Evolutionary conservation across 2,888 invertebrate genomes (phyloP).

Genomic region (Heliconius aoede): DNA sequence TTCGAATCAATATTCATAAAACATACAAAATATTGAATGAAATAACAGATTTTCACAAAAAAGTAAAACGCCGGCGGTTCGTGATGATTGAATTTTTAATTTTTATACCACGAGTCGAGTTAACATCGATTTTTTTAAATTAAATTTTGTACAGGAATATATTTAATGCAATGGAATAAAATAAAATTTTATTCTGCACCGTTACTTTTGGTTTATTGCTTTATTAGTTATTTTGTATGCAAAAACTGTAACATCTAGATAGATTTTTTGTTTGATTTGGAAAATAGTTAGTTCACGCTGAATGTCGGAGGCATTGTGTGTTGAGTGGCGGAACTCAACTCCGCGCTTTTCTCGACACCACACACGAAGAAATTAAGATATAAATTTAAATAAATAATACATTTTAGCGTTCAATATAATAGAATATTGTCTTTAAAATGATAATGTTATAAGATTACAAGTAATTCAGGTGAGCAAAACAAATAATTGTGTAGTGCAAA

Average conservation of each 20-base stretch:
- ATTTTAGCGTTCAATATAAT: no score
- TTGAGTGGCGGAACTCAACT: no score
- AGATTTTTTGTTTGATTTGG: not conserved
- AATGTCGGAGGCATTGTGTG: no score
- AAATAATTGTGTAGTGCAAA: no score
- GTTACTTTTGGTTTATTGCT: conserved; percentile 16
- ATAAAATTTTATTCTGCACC: conserved; percentile 19
- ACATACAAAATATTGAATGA: not conserved
- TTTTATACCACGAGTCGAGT: conserved; percentile 33
- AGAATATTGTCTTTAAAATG: no score
- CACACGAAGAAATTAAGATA: no score
- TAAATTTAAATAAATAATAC: no score
- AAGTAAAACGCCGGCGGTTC: conserved; percentile 5
- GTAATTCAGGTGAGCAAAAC: no score
- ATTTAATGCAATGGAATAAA: not conserved
- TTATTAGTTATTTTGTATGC: conserved; percentile 20
- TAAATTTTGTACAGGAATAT: conserved; percentile 11
- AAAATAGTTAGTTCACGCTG: not conserved
- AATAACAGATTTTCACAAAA: conserved; percentile 5
- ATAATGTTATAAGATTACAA: no score
- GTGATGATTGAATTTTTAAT: conserved; percentile 34
- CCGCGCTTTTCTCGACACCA: no score
- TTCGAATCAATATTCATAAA: not conserved
- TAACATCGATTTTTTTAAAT: conserved; percentile 31
- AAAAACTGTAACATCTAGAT: not conserved